phyloP scores from a whole-genome alignment of 2,888 invertebrate genomes.

The Galeruca laticollis region DNA sequence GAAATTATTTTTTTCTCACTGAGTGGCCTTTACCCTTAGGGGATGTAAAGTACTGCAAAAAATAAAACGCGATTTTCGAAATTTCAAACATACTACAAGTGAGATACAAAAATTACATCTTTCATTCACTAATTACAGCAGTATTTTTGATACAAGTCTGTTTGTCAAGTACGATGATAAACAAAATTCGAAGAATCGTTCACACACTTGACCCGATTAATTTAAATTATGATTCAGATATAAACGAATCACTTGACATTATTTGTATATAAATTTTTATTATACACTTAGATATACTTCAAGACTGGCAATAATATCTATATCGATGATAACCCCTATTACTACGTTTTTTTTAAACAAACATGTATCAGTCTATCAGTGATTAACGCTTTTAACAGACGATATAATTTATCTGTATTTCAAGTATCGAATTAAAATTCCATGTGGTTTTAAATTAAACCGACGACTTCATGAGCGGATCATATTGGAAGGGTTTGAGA shows the following conservation, averaged over 20 bases:
- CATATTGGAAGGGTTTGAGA: too few relatives aligned
- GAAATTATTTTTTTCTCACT: too few relatives aligned
- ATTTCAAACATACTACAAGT: too few relatives aligned
- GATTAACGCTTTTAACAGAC: too few relatives aligned
- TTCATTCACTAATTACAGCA: too few relatives aligned
- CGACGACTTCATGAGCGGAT: too few relatives aligned
- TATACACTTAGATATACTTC: not conserved
- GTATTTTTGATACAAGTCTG: not conserved
- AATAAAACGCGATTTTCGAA: too few relatives aligned
- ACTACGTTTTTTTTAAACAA: not conserved
- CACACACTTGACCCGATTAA: not conserved
- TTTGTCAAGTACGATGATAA: too few relatives aligned
- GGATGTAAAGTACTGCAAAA: too few relatives aligned
- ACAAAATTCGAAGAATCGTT: not conserved
- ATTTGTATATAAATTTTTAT: not conserved
- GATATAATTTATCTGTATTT: not conserved
- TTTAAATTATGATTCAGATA: not conserved
- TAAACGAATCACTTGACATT: not conserved
- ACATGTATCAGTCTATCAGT: slow-evolving; percentile 5
- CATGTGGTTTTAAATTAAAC: too few relatives aligned
- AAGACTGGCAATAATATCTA: not conserved
- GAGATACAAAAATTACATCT: not conserved
- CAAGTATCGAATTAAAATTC: too few relatives aligned
- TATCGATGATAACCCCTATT: slow-evolving; percentile 1
- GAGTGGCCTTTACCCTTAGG: too few relatives aligned